Evolutionary conservation across 37 sponge, comb jelly and placozoan genomes (phyloP).

Genomic region (Lycopodina hypogea): DNA sequence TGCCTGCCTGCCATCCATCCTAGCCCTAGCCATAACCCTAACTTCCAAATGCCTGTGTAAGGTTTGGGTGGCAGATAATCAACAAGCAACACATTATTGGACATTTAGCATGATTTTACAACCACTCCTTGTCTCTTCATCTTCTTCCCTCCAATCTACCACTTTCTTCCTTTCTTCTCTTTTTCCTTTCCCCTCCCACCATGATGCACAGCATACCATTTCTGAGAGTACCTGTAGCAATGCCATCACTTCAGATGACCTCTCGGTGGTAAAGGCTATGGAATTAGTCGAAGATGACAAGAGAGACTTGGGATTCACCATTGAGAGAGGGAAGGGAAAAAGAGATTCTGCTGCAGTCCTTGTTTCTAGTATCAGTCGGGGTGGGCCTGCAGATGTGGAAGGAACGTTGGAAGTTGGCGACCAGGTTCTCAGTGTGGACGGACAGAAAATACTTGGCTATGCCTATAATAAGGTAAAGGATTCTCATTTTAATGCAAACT

Average conservation of each 20-base stretch:
- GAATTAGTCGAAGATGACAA: slow-evolving; percentile 37
- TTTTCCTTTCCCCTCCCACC: too few relatives aligned
- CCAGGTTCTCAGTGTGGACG: slow-evolving; percentile 68
- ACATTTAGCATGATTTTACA: too few relatives aligned
- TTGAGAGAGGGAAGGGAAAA: slow-evolving; percentile 17
- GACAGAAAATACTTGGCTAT: slow-evolving; percentile 57
- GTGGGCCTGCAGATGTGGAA: slow-evolving; percentile 64
- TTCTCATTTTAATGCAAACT: too few relatives aligned
- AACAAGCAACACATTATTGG: too few relatives aligned
- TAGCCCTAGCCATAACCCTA: too few relatives aligned
- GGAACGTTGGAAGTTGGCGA: slow-evolving; percentile 72
- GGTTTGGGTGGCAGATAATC: too few relatives aligned
- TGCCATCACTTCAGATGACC: slow-evolving; percentile 53
- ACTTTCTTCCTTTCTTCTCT: too few relatives aligned
- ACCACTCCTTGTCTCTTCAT: not conserved
- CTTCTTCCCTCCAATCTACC: not conserved
- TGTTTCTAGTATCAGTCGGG: slow-evolving; percentile 24
- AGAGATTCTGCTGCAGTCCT: slow-evolving; percentile 10
- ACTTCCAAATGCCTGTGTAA: too few relatives aligned
- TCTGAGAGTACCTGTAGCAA: slow-evolving; percentile 1
- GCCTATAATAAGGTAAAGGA: slow-evolving; percentile 44
- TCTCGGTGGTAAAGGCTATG: slow-evolving; percentile 62
- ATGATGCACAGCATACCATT: slow-evolving; percentile 10
- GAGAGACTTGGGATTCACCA: slow-evolving; percentile 52
- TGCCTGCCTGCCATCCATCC: too few relatives aligned